A percentile compares a stretch with the other conserved stretches of the same genome.
phyloP scores from a whole-genome alignment of 2,797 vertebrate species.

The Leptatherina wallacei region DNA sequence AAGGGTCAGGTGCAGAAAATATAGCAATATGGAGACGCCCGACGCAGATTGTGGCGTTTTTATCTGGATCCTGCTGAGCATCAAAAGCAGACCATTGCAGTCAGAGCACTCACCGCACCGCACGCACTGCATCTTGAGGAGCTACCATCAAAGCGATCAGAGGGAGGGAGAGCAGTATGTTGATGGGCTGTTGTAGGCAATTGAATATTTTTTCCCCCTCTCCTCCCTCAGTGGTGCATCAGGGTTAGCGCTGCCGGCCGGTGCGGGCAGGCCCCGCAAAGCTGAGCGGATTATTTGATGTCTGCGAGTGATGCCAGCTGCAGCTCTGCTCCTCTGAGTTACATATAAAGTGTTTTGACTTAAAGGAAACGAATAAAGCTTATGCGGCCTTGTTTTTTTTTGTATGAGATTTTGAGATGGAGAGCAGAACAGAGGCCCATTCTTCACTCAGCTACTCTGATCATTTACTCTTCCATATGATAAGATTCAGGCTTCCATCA shows the following conservation, averaged over 20 bases:
- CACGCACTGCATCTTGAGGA: slow-evolving; percentile 48
- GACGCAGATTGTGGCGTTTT: slow-evolving; percentile 17
- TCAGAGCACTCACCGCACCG: slow-evolving; percentile 25
- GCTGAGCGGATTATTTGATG: slow-evolving; percentile 60
- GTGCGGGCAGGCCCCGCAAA: slow-evolving; percentile 46
- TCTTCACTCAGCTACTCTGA: not conserved
- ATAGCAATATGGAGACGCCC: slow-evolving; percentile 46
- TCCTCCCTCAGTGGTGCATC: slow-evolving; percentile 16
- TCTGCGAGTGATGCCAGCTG: slow-evolving; percentile 63
- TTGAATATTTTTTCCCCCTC: slow-evolving; percentile 5
- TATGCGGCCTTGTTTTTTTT: slow-evolving; percentile 22
- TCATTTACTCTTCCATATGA: not conserved
- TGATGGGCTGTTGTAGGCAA: slow-evolving; percentile 20
- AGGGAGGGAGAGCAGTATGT: slow-evolving; percentile 34
- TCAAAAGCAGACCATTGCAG: slow-evolving; percentile 44
- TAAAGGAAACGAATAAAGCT: slow-evolving; percentile 2
- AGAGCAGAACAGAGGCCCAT: not conserved
- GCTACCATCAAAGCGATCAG: slow-evolving; percentile 30
- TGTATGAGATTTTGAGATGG: not conserved
- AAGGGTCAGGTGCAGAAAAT: slow-evolving; percentile 56
- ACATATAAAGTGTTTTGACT: slow-evolving; percentile 33
- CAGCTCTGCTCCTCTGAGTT: slow-evolving; percentile 33
- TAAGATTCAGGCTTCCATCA: not conserved
- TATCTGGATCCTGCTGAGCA: slow-evolving; percentile 21
- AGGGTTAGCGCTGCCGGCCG: slow-evolving; percentile 57